Evolutionary conservation across 2,113 vertebrate genomes (phyloP).

Genomic region (Chrysemys picta): DNA sequence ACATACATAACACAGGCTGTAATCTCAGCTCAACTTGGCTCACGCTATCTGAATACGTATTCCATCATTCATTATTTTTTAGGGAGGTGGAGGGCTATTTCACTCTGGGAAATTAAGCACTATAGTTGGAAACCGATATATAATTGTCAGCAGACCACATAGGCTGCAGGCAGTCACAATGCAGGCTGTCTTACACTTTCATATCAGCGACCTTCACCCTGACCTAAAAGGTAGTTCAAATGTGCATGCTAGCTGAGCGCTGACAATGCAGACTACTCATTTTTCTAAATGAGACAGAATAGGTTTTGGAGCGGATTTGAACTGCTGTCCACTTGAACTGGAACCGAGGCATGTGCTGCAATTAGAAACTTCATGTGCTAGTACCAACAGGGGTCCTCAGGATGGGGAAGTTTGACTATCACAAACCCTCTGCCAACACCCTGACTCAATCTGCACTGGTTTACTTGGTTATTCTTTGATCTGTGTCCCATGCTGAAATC

Average conservation of each 20-base stretch:
- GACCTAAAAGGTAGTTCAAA: not conserved
- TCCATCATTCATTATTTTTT: not conserved
- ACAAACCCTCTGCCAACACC: not conserved
- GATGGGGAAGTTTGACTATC: not conserved
- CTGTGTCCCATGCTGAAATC: not conserved
- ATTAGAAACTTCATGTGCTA: not conserved
- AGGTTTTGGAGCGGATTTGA: not conserved
- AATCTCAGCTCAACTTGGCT: not conserved
- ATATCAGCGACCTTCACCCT: not conserved
- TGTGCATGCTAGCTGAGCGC: not conserved
- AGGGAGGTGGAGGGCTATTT: not conserved
- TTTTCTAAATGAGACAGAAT: not conserved
- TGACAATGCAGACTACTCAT: not conserved
- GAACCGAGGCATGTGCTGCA: not conserved
- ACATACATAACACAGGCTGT: accelerated
- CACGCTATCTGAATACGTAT: not conserved
- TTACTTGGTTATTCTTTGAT: not conserved
- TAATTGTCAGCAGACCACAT: not conserved
- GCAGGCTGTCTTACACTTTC: not conserved
- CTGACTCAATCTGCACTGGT: accelerated
- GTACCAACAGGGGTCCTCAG: not conserved
- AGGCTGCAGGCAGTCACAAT: not conserved
- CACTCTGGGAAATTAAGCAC: not conserved
- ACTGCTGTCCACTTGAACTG: accelerated
- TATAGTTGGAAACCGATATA: not conserved